phyloP scores from a whole-genome alignment of 2,113 vertebrate genomes.

The Pitta sordida region DNA sequence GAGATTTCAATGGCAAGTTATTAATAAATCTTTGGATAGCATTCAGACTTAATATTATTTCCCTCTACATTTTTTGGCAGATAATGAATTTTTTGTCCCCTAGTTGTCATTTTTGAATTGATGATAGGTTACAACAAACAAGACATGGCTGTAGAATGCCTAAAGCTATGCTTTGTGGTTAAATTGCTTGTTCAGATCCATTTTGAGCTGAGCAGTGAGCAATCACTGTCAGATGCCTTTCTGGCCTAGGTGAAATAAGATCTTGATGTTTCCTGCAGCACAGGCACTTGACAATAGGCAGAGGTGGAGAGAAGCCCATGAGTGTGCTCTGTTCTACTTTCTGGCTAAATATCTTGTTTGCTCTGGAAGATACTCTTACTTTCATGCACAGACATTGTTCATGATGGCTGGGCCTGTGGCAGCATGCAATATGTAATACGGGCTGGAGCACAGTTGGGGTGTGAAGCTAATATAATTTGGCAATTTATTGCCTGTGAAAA shows the following conservation, averaged over 20 bases:
- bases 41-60: not conserved
- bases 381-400: not conserved
- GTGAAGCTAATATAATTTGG: not conserved
- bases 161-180: not conserved
- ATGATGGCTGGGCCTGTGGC: not conserved
- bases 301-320: not conserved
- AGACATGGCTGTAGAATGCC: not conserved
- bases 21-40: constrained; percentile 38
- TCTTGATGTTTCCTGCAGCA: not conserved
- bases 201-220: not conserved
- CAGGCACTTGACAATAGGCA: not conserved
- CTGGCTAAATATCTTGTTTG: not conserved
- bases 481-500: not conserved
- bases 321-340: not conserved
- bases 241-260: not conserved
- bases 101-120: not conserved
- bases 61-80: not conserved
- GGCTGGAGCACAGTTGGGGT: not conserved
- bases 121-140: not conserved
- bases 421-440: not conserved
- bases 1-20: constrained; percentile 48
- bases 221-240: not conserved
- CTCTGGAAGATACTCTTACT: not conserved
- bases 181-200: not conserved
- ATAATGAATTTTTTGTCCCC: not conserved